phyloP scores from a whole-genome alignment of 1,140 invertebrate species.

The Drosophila sproati region DNA sequence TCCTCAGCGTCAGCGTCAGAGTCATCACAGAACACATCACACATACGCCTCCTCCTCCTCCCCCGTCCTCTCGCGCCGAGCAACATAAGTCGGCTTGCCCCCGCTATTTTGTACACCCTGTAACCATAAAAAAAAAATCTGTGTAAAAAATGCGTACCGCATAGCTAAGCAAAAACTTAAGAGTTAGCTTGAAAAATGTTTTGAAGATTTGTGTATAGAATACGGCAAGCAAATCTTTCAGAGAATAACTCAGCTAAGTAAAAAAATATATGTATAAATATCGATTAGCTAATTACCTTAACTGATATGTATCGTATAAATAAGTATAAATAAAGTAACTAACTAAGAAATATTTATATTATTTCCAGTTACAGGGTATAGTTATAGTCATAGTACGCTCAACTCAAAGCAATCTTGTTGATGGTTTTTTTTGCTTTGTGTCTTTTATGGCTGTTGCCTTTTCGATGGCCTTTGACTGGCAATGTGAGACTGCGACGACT shows the following conservation, averaged over 20 bases:
- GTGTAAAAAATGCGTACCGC: background rate
- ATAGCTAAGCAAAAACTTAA: too few species aligned
- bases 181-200: too few species aligned
- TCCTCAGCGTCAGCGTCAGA: slow-evolving; percentile 15
- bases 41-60: slow-evolving; percentile 17
- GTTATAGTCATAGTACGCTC: background rate
- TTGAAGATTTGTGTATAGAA: too few species aligned
- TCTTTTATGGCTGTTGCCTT: slow-evolving; percentile 37
- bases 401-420: slow-evolving; percentile 10
- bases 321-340: too few species aligned
- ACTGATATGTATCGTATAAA: too few species aligned
- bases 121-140: background rate
- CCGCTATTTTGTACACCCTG: background rate
- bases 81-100: slow-evolving; percentile 10
- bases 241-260: too few species aligned
- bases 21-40: slow-evolving; percentile 21
- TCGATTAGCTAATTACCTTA: too few species aligned
- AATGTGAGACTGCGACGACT: slow-evolving; percentile 16
- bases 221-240: too few species aligned
- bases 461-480: slow-evolving; percentile 35
- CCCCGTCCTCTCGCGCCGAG: background rate
- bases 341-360: too few species aligned
- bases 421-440: background rate
- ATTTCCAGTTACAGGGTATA: background rate
- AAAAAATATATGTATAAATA: too few species aligned